Base-by-base conservation (phyloP, 2,888 invertebrate genomes). In the Ochlodes sylvanus region DNA sequence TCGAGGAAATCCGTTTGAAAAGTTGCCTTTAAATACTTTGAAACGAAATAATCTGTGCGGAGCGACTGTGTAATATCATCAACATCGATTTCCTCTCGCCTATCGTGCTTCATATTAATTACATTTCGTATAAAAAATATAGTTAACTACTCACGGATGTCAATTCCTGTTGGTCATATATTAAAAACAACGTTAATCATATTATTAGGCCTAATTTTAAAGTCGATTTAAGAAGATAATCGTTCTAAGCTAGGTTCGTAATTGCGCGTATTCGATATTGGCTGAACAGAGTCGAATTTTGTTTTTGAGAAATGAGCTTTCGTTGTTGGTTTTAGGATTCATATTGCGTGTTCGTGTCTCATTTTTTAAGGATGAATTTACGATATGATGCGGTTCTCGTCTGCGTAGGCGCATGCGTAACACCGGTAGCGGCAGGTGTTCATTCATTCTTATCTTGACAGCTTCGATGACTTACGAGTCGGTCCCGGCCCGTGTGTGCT, bases 391-490 rank as follows among this genome's bases (percentile, higher is more conserved):
- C 72, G 74, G 74, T 78, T 77, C 77, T 77, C 79, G 84, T 82
- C 81, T 82, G 90, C 84, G 90, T 88, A 83, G 89, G 89, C 85
- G 89, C 86, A 77, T 86, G 92, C 90, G 92, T 93, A 93, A 92
- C 87, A 87, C 91, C 87, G 84, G 92, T 90, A 84, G 92, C 88
- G 83, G 90, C 92, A 92, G 91, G 91, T 92, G 92, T 88, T 88
- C 91, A 88, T 90, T 92, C 90, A 89, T 89, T 92, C 90, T 92
- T 92, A 92, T 92, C 92, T 91, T 89, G 92, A 91, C 92, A 93
- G 90, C 85, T 88, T 86, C 87, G 90, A 92, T 93, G 92, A 93
- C 88, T 91, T 92, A 93, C 79, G 82, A 71, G 80, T 77, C 75
- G 79, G 79, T 78, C 81, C 83, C 84, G 82, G 81, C 76, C 83